Base-by-base conservation (phyloP, 2,113 vertebrate genomes). In the Capra hircus region DNA sequence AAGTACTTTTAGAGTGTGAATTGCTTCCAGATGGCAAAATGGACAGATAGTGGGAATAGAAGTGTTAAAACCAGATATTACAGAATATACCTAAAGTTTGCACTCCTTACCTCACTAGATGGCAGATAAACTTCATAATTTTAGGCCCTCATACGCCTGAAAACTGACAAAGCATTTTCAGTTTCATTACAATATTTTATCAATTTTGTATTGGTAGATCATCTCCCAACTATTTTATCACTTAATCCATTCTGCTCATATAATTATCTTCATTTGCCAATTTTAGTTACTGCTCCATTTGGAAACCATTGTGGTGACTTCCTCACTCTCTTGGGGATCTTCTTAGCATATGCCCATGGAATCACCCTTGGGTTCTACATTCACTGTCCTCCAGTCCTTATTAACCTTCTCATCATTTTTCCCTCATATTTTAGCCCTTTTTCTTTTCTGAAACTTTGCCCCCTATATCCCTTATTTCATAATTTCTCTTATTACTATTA, bases 221-320 rank as follows among this genome's bases (percentile, higher is more conserved):
- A 94, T 74, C 50, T 90, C 59, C 71, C 52, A 91, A 57, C 74
- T 95, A 59, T 57, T 89, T 82, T 77, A 94, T 90, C 60, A 82
- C 71, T 40, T 86, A 33, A 90, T 2, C 19, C 30, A 28, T 53
- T 86, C 60, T 78, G 40, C 25, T 87, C 67, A 64, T 43, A 89
- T 78, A 88, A 43, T 40, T 71, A 71, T 82, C 53, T 83, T 95
- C 33, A 83, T 25, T 83, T 67, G 19, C 36, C 81, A 88, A 28
- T 77, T 96, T 94, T 87, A 90, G 60, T 82, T 80, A 80, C 36
- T 91, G 52, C 17, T 93, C 19, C 27, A 94, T 67, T 94, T 77
- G 27, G 14, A 88, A 91, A 80, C 15, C 55, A 85, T 5, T 59
- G 28, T 89, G 36, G 59, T 90, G 28, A 83, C 23, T 84, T 88